Evolutionary conservation across 2,888 invertebrate species (phyloP).

Genomic region (Zeuzera pyrina): DNA sequence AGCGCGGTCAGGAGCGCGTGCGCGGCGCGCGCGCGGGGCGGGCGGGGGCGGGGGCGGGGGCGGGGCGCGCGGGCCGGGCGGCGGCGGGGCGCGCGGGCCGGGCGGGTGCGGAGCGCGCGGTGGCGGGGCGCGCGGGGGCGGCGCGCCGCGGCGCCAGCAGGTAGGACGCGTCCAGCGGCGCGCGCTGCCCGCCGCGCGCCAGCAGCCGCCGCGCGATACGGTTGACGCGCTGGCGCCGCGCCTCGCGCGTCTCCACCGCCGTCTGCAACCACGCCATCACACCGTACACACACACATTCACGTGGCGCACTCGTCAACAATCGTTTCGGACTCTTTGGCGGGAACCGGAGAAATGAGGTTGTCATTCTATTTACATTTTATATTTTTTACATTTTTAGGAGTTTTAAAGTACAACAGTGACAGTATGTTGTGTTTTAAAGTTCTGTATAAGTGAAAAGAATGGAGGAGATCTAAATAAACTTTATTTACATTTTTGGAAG

Average conservation of each 20-base stretch:
- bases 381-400: too few species aligned
- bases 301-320: too few species aligned
- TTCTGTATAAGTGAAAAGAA: too few species aligned
- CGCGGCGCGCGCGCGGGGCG: constrained; percentile 14
- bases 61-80: neutral
- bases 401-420: too few species aligned
- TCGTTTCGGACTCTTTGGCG: too few species aligned
- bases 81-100: constrained; percentile 18
- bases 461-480: too few species aligned
- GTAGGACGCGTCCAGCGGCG: constrained; percentile 50
- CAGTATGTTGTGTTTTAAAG: too few species aligned
- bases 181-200: constrained; percentile 31
- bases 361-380: too few species aligned
- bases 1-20: constrained; percentile 9
- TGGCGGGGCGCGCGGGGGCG: constrained; percentile 6
- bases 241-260: constrained; percentile 16
- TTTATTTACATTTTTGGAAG: too few species aligned
- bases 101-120: constrained; percentile 1
- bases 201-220: constrained; percentile 49
- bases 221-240: constrained; percentile 52
- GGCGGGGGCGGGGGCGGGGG: constrained; percentile 15
- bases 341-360: too few species aligned
- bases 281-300: too few species aligned
- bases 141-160: constrained; percentile 35
- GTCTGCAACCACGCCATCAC: constrained; percentile 5